Evolutionary conservation across 37 sponge, comb jelly and placozoan genomes (phyloP), one percentile per base, ranked within the genome.

Genomic region (Chondrosia reniformis): DNA sequence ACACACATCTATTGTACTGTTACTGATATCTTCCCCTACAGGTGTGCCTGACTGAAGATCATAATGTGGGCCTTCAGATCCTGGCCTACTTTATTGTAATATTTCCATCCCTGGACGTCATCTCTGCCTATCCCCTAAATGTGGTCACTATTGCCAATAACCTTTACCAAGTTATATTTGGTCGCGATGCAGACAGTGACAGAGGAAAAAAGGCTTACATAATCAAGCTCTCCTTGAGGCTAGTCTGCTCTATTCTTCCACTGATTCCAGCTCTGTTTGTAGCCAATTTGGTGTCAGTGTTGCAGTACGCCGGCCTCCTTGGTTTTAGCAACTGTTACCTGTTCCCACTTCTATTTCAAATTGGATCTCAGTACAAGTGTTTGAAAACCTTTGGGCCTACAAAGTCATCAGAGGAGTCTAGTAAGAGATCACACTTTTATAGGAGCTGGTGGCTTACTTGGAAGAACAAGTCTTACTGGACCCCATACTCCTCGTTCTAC

Each of bases 31-130:
- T 46, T 61, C 33, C n/a, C 31, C 34, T 77, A 19, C 81, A 87
- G 92, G 76, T 85, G 52, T 38, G 32, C 0, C 25, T 77, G 49
- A 59, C 82, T 15, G 30, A 56, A 17, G 46, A 59, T 15, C 25
- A 32, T 44, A 55, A 66, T 33, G n/a, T 80, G 4, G 73, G 67
- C 2, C 85, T 92, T 0, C 76, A 87, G 13, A 63, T 80, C 44
- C 67, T 91, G 39, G 76, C 93, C n/a, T 95, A 95, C 75, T 84
- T 81, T 73, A 79, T 95, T 43, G 79, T 95, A 38, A 66, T 95
- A 39, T 95, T 92, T 76, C 96, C 96, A 27, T 89, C 94, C 27
- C 25, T 95, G 49, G 96, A 95, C 55, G 87, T 95, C 34, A n/a
- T 56, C 34, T 95, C 96, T 3, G 96, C 90, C 67, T 95, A 83